phyloP scores from a whole-genome alignment of 2,797 vertebrate species.

The Eidolon dupreanum region DNA sequence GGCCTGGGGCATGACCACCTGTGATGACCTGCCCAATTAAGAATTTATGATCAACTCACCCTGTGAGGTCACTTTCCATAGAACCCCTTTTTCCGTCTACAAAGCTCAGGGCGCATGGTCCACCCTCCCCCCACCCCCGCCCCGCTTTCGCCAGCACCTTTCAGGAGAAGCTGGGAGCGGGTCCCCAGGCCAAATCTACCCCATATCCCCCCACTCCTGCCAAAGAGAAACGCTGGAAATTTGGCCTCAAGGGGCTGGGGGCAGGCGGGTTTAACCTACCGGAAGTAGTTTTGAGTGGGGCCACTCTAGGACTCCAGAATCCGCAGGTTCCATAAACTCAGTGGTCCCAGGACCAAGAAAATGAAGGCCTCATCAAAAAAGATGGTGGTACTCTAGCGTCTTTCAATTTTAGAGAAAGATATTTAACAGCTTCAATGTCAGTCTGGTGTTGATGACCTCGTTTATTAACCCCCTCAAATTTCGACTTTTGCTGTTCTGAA shows the following conservation, averaged over 20 bases:
- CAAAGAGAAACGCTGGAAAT: no score
- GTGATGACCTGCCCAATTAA: no score
- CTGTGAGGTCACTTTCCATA: no score
- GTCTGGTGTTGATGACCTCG: background rate
- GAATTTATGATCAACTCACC: no score
- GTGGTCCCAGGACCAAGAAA: background rate
- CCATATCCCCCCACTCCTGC: no score
- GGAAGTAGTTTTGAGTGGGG: background rate
- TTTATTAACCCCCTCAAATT: background rate
- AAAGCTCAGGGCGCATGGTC: background rate
- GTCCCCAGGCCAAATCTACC: no score
- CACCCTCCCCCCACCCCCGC: background rate
- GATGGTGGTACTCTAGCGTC: background rate
- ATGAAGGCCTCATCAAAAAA: background rate
- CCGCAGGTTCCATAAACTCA: accelerated
- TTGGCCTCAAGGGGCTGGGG: background rate
- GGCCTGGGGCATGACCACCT: no score
- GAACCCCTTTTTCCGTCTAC: no score
- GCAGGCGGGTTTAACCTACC: background rate
- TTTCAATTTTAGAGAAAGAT: background rate
- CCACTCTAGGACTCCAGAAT: background rate
- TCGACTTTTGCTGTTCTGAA: background rate
- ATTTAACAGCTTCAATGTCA: background rate
- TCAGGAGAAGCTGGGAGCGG: no score
- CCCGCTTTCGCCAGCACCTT: background rate